Conservation (phyloP, 2,113 vertebrate genomes). For the Macrotis lagotis region DNA sequence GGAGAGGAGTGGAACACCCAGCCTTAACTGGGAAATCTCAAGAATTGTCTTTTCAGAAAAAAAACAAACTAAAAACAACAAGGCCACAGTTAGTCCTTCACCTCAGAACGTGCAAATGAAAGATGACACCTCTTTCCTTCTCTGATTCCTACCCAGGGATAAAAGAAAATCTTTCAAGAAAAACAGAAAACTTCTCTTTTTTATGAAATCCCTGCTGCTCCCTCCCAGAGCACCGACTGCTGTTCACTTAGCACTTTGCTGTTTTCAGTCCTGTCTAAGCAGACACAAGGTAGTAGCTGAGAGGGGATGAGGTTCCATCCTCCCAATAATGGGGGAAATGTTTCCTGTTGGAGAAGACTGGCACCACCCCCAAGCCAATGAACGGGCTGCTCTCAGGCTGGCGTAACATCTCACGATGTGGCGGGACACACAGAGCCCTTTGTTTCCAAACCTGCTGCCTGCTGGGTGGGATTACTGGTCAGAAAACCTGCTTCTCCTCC, state of each 20-base stretch:
- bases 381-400: neutral
- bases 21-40: conserved; percentile 1
- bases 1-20: neutral
- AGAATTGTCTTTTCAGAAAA: neutral
- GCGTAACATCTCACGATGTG: neutral
- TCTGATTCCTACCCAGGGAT: neutral
- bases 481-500: conserved; percentile 18
- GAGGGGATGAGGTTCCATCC: neutral
- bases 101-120: neutral
- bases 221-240: neutral
- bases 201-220: neutral
- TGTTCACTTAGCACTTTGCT: neutral
- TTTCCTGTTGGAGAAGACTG: conserved; percentile 16
- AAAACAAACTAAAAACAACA: neutral
- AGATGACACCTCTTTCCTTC: neutral
- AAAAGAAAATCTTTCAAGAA: neutral
- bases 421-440: conserved; percentile 34
- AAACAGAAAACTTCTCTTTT: neutral
- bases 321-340: neutral
- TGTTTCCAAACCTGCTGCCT: neutral
- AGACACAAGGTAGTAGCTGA: neutral
- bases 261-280: neutral
- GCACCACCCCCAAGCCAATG: neutral
- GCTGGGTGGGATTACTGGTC: neutral
- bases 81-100: neutral